phyloP scores from a whole-genome alignment of 2,888 invertebrate species.

The Drosophila paramelanica region DNA sequence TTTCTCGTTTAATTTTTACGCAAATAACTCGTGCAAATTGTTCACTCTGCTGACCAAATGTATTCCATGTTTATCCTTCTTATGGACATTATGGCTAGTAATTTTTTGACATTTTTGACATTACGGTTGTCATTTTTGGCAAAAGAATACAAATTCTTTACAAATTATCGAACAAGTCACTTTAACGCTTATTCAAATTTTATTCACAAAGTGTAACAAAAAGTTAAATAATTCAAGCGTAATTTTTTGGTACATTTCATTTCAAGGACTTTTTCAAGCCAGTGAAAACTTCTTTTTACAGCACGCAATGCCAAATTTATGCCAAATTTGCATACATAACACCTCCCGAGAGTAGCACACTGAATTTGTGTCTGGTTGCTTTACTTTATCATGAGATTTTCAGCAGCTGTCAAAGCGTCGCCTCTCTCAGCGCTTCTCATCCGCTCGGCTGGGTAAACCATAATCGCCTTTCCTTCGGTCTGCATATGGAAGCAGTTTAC shows the following conservation, averaged over 20 bases:
- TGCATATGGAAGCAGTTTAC: constrained; percentile 31
- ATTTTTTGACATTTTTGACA: too few relatives aligned
- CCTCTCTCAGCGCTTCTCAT: constrained; percentile 23
- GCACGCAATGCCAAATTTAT: neutral
- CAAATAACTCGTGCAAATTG: constrained; percentile 72
- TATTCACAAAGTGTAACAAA: neutral
- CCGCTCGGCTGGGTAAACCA: constrained; percentile 9
- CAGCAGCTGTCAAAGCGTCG: constrained; percentile 28
- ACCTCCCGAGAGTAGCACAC: constrained; percentile 1
- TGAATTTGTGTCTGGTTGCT: constrained; percentile 11
- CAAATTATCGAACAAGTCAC: too few relatives aligned
- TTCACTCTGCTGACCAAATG: constrained; percentile 71
- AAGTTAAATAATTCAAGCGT: neutral
- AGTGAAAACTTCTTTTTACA: neutral
- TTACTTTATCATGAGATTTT: constrained; percentile 21
- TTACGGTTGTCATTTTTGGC: too few relatives aligned
- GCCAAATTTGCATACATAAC: neutral
- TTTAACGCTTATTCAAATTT: neutral
- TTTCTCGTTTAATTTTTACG: constrained; percentile 57
- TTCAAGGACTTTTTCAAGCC: neutral
- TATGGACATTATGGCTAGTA: too few relatives aligned
- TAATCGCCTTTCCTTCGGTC: constrained; percentile 57
- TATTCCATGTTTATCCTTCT: constrained; percentile 13
- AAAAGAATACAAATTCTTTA: too few relatives aligned
- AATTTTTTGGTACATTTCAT: neutral